Evolutionary conservation across 2,113 vertebrate species (phyloP), one percentile per base, ranked within the genome.

Genomic region (Mugil cephalus): DNA sequence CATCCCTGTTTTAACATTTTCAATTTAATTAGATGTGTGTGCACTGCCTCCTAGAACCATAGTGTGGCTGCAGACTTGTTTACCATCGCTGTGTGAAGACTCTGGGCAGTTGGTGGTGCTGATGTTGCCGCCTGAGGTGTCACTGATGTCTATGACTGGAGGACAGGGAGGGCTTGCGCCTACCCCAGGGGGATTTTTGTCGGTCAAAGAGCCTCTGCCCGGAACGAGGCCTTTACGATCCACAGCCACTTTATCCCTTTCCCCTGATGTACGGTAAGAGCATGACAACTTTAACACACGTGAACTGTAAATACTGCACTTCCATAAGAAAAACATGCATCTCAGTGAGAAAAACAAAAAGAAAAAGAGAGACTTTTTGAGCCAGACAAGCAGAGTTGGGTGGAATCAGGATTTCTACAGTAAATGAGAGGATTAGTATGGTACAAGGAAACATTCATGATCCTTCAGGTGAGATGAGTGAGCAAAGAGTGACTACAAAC

Each of bases 41-140:
- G 10, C 15, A 51, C 19, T 24, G 7, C 7, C 21, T 51, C 12
- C 7, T 6, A 18, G n/a, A 15, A 30, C 24, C 24, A 30, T 30
- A 30, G 24, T 30, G 24, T 14, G 12, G 11, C 12, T 42, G 40
- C 5, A 42, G 40, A 42, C 14, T 42, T 42, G 40, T 42, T 88
- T 75, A 95, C 95, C 93, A 8, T 95, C 95, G 3, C 10, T 78
- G 50, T 92, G 88, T 1, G 84, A 40, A 48, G 74, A 72, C 30
- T 97, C 95, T 0, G 87, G 87, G 72, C 61, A 66, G 91, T 48
- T 62, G 89, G 50, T 18, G 12, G 71, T 34, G 46, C 50, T 85
- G 56, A 70, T 69, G 77, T 75, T 90, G 64, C 72, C 87, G 15
- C 68, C 43, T 7, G 58, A 21, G 17, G 68, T 69, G 0, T 95